phyloP scores from a whole-genome alignment of 2,888 invertebrate species.

The Cancer borealis region DNA sequence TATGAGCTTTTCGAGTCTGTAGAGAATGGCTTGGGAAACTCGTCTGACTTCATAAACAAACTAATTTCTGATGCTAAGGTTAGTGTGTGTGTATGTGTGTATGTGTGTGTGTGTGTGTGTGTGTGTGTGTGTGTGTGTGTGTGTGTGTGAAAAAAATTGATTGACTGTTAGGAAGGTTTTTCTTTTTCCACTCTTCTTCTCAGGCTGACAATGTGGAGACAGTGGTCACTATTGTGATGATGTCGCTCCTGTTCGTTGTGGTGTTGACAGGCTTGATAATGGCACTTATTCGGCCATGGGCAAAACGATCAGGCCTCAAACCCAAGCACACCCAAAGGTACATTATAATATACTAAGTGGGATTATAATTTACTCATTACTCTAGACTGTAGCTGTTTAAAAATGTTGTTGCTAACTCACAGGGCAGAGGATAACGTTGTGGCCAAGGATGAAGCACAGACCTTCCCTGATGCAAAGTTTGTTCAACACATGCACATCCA shows the following conservation, averaged over 20 bases:
- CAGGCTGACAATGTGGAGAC: not conserved
- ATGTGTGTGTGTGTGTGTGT: not conserved
- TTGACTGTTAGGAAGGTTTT: not conserved
- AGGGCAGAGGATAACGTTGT: not conserved
- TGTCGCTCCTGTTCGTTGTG: conserved; percentile 13
- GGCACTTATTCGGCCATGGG: conserved; percentile 12
- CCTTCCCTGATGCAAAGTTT: not conserved
- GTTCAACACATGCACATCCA: not conserved
- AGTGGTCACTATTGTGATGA: not conserved
- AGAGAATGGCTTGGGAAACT: not conserved
- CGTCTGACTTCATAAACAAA: not conserved
- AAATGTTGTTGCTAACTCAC: not conserved
- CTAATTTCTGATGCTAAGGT: conserved; percentile 27
- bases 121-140: not conserved
- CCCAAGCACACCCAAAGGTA: not conserved
- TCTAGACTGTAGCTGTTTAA: not conserved
- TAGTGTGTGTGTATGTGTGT: conserved; percentile 35
- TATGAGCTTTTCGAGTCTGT: not conserved
- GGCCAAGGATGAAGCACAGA: not conserved
- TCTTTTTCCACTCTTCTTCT: not conserved
- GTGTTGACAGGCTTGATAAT: not conserved
- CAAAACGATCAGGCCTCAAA: not conserved
- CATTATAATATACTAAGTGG: not conserved
- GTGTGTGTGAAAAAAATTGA: not conserved
- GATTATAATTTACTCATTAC: not conserved